Base-by-base conservation (phyloP, 1,140 invertebrate species). In the Tigriopus japonicus region DNA sequence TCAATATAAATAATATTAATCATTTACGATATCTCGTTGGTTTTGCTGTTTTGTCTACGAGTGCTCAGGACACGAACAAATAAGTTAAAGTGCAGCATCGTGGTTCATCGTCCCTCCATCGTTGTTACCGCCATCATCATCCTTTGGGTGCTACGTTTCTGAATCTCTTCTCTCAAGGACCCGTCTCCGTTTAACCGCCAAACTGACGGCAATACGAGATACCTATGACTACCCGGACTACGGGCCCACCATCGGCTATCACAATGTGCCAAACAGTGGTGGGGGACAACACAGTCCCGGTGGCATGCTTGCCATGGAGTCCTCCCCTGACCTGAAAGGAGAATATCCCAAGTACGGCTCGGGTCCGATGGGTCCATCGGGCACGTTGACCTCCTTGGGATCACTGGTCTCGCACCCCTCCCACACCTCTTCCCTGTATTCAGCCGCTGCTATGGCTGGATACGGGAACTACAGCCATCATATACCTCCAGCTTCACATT, bases 181-280 rank as follows among this genome's bases (percentile, higher is more conserved):
- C 21, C 45, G 21, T 49, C 45, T 49, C 45, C 45, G n/a, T 15
- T 49, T 15, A 21, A 49, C 45, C 23, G 52, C 81, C 71, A 17
- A 74, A 76, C 63, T 74, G 73, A 63, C 71, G 71, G 63, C 64
- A 60, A 61, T 67, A 65, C 63, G 61, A 60, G 55, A 62, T 52
- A 42, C 61, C 64, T 12, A 64, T 59, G 62, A 60, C 56, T 41
- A 59, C 59, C 43, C 42, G 63, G 21, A 56, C 62, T 19, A 49
- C 60, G 63, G 52, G 67, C 68, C 9, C 69, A 70, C 12, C 61
- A 66, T 59, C 62, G 60, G 51, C 63, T 65, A 52, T 10, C 63
- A 62, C 62, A 64, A 62, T 63, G 15, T n/a, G 10, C 15, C 43
- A 62, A 62, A 64, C 63, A 63, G 63, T 63, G 60, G 52, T 56